These are phyloP conservation scores for Clangula hyemalis DNA, from an alignment of 2,797 vertebrate genomes.

Conservation along the genomic window DNA sequence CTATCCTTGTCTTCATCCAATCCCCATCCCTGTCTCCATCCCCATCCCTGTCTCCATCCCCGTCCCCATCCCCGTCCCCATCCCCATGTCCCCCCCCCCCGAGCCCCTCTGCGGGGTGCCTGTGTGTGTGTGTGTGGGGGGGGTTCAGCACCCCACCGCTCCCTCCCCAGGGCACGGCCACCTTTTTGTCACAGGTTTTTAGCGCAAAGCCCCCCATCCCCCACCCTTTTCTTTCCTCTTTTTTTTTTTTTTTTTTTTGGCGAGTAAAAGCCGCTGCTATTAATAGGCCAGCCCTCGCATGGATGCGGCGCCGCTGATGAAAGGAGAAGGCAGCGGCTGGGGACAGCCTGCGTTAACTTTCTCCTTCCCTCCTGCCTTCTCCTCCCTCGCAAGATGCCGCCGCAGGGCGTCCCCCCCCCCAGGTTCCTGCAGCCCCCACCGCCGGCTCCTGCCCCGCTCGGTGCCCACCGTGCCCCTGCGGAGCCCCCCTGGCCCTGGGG, in stretches of 20 bases:
- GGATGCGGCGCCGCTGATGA: slow-evolving; percentile 20
- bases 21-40: too few relatives aligned
- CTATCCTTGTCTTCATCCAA: too few relatives aligned
- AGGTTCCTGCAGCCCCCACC: too few relatives aligned
- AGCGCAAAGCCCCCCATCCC: neutral
- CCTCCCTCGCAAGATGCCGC: neutral
- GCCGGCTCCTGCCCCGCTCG: neutral
- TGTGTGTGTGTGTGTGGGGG: too few relatives aligned
- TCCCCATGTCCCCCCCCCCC: too few relatives aligned
- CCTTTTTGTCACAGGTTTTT: slow-evolving; percentile 46
- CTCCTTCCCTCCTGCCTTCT: neutral
- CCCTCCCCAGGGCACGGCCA: neutral
- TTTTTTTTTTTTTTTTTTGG: neutral
- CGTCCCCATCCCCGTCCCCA: too few relatives aligned
- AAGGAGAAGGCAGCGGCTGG: neutral
- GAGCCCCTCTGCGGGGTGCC: too few relatives aligned
- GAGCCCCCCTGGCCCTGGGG: neutral
- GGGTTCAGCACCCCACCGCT: too few relatives aligned
- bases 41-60: too few relatives aligned
- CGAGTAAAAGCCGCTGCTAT: slow-evolving; percentile 58
- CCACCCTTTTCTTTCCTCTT: neutral
- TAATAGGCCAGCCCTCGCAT: slow-evolving; percentile 29
- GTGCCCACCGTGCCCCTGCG: too few relatives aligned
- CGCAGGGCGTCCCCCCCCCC: too few relatives aligned
- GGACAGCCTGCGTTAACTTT: slow-evolving; percentile 31